A percentile compares a stretch with the other conserved stretches of the same genome.
phyloP scores from a whole-genome alignment of 1,140 invertebrate species.

The Magallana gigas region DNA sequence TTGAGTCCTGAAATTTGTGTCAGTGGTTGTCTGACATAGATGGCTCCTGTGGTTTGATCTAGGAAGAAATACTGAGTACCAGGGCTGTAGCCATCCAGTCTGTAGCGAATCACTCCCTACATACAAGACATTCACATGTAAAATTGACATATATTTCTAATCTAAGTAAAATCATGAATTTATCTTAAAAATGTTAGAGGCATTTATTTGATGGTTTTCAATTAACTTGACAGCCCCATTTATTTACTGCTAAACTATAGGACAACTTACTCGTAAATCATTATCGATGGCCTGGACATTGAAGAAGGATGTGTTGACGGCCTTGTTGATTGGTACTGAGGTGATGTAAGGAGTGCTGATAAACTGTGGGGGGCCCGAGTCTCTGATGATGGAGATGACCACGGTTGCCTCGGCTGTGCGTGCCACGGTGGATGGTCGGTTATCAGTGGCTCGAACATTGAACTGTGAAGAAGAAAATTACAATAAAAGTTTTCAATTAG shows the following conservation, averaged over 20 bases:
- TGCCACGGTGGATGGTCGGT: constrained; percentile 11
- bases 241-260: neutral
- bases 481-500: neutral
- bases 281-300: constrained; percentile 40
- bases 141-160: too few relatives aligned
- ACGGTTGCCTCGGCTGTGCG: constrained; percentile 43
- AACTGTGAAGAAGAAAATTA: constrained; percentile 56
- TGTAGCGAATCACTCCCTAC: constrained; percentile 58
- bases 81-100: constrained; percentile 55
- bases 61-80: constrained; percentile 61
- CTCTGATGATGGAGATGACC: constrained; percentile 49
- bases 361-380: constrained; percentile 63
- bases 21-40: constrained; percentile 54
- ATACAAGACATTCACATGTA: neutral
- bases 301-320: constrained; percentile 57
- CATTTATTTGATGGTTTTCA: too few relatives aligned
- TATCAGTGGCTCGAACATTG: constrained; percentile 54
- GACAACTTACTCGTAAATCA: constrained; percentile 40
- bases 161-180: too few relatives aligned
- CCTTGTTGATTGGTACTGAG: constrained; percentile 57
- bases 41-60: constrained; percentile 52
- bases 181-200: too few relatives aligned
- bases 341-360: constrained; percentile 58
- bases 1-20: constrained; percentile 48
- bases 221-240: neutral